Conservation (phyloP, 2,113 vertebrate genomes). For the Ploceus nigricollis region DNA sequence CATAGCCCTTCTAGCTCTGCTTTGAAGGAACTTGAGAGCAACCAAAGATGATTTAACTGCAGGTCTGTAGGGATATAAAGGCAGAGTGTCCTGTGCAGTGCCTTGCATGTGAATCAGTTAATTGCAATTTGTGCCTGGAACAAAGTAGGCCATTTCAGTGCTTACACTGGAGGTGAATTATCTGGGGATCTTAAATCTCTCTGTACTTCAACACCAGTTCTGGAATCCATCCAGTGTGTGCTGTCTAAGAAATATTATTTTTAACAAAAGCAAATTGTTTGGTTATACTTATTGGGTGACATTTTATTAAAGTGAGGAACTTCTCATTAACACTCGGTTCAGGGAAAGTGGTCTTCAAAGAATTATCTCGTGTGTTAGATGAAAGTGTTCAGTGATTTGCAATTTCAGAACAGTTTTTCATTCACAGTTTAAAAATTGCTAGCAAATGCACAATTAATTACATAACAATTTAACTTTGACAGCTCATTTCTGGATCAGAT, state of each 20-base stretch:
- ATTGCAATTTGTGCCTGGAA: not conserved
- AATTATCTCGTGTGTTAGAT: not conserved
- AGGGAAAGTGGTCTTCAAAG: not conserved
- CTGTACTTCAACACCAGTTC: not conserved
- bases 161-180: not conserved
- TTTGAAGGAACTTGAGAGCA: not conserved
- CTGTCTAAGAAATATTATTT: not conserved
- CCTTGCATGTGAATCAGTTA: not conserved
- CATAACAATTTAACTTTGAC: constrained; percentile 3
- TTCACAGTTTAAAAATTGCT: constrained; percentile 32
- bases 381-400: not conserved
- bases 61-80: not conserved
- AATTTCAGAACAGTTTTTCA: constrained; percentile 15
- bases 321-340: not conserved
- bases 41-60: not conserved
- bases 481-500: constrained; percentile 4
- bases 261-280: not conserved
- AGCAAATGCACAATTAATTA: constrained; percentile 28
- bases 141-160: not conserved
- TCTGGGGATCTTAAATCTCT: not conserved
- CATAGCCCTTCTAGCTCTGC: not conserved
- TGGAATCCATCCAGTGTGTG: not conserved
- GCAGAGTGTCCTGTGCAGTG: not conserved
- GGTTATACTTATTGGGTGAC: not conserved
- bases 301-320: not conserved